Evolutionary conservation across 2,888 invertebrate species (phyloP), one percentile per base, ranked within the genome.

Genomic region (Cosmopolites sordidus): DNA sequence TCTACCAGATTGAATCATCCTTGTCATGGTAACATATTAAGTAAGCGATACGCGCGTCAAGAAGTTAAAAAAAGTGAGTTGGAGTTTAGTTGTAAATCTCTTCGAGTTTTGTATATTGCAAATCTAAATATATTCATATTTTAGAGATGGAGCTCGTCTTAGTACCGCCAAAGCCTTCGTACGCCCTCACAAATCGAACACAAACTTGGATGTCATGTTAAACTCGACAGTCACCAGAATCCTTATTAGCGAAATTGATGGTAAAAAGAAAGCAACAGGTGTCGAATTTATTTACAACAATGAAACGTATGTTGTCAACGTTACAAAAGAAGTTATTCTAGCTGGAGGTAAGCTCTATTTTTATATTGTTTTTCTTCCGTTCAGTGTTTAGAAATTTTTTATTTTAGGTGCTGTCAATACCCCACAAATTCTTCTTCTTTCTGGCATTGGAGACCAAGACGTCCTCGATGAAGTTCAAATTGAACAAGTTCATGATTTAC

Each of bases 341-440:
- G 79, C 81, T 1, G 82, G 76, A 2, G 84, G 85, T 1, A 33
- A 41, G 44, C n/a, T n/a, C 8, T 22, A 22, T 5, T 22, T 22
- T 22, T 5, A 22, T 22, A 3, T 5, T 8, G 8, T 5, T 8
- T 22, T 3, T 8, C 22, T 22, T 8, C 22, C 54, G 8, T 45
- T 33, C 33, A 33, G 33, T 9, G 11, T 33, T n/a, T 33, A 33
- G 3, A 4, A n/a, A 5, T 33, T 12, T n/a, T 33, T 33, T 18
- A 29, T 16, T 45, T 8, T 22, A 44, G 58, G 58, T 30, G 77
- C 84, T 0, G 67, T 85, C 2, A 83, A 83, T 67, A 80, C 84
- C 0, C 84, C 85, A 0, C 82, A 85, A 70, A 70, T 84, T n/a
- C 74, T 86, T 1, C 66, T 84, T 6, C 76, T 83, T 1, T 84